Conservation (phyloP, 2,888 invertebrate species). For the Dorcus hopei region DNA sequence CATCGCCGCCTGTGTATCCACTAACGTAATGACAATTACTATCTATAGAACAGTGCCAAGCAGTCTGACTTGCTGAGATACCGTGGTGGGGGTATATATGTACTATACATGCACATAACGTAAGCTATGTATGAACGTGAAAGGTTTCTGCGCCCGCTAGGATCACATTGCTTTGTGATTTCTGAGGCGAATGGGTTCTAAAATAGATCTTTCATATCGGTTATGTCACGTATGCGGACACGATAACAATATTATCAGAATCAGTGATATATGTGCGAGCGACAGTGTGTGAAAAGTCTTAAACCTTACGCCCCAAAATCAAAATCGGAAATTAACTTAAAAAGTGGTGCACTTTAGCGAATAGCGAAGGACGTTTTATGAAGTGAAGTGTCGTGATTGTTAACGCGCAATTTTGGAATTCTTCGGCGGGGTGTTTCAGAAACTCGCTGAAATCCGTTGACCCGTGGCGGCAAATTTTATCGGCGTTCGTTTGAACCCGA, state of each 20-base stretch:
- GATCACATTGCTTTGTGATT: constrained; percentile 17
- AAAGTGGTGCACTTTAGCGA: too few relatives aligned
- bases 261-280: too few relatives aligned
- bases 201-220: not conserved
- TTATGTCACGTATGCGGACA: not conserved
- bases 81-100: constrained; percentile 20
- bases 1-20: too few relatives aligned
- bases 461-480: constrained; percentile 3
- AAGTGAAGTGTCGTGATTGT: not conserved
- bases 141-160: constrained; percentile 19
- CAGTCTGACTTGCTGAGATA: constrained; percentile 27
- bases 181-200: not conserved
- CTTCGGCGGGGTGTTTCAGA: too few relatives aligned
- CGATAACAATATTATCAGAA: too few relatives aligned
- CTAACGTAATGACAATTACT: too few relatives aligned
- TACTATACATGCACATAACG: constrained; percentile 25
- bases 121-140: constrained; percentile 22
- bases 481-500: constrained; percentile 13
- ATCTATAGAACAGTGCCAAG: constrained; percentile 25
- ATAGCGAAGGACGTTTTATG: not conserved
- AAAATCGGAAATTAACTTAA: too few relatives aligned
- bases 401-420: too few relatives aligned
- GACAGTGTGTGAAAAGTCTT: too few relatives aligned
- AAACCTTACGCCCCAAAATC: too few relatives aligned
- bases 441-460: not conserved